Evolutionary conservation across 2,888 invertebrate genomes (phyloP).

Genomic region (Eristalis tenax): DNA sequence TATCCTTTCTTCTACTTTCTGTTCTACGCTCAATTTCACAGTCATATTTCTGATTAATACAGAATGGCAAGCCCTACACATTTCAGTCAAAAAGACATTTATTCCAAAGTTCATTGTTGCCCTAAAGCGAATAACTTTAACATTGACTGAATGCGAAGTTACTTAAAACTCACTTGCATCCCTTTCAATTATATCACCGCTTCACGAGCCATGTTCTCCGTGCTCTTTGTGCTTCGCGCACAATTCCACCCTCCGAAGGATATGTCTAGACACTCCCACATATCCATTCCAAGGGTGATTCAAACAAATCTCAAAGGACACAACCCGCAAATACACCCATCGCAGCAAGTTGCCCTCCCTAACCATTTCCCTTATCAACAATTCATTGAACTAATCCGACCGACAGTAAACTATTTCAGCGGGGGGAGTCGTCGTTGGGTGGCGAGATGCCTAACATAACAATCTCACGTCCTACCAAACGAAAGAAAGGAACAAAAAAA

Average conservation of each 20-base stretch:
- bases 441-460: conserved; percentile 29
- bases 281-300: not conserved
- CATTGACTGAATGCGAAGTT: not conserved
- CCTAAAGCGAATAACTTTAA: not conserved
- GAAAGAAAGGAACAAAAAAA: not conserved
- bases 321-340: not conserved
- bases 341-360: not conserved
- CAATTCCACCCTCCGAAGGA: conserved; percentile 9
- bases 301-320: conserved; percentile 15
- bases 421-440: conserved; percentile 21
- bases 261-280: conserved; percentile 41
- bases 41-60: too few relatives aligned
- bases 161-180: not conserved
- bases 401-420: conserved; percentile 40
- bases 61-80: not conserved
- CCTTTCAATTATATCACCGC: not conserved
- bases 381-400: conserved; percentile 63
- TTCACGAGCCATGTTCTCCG: not conserved
- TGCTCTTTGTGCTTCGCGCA: not conserved
- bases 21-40: too few relatives aligned
- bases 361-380: conserved; percentile 35
- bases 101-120: not conserved
- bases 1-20: too few relatives aligned
- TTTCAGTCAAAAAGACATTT: not conserved
- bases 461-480: conserved; percentile 26